Conservation (phyloP, 2,113 vertebrate species). For the Pollimyrus isidori region DNA sequence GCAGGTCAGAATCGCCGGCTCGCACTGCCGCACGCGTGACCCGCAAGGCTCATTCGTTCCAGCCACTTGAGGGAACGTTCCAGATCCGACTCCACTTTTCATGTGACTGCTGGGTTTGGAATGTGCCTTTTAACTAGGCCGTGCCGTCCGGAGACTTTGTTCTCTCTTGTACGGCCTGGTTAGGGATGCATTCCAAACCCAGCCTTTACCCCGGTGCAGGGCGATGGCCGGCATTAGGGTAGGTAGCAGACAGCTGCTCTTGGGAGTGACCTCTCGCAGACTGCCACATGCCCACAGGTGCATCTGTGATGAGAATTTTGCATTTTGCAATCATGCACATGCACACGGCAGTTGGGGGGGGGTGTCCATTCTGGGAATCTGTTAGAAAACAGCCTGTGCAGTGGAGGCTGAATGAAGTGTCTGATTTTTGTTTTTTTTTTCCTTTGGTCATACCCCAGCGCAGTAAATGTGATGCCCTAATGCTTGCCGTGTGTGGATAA, state of each 20-base stretch:
- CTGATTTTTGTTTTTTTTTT: not conserved
- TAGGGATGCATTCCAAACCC: not conserved
- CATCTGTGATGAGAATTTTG: not conserved
- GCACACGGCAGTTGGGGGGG: not conserved
- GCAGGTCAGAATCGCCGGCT: slow-evolving; percentile 65
- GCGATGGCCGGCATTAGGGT: not conserved
- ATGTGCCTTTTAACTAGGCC: not conserved
- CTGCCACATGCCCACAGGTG: not conserved
- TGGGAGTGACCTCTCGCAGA: not conserved
- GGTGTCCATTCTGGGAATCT: not conserved
- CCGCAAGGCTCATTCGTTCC: not conserved
- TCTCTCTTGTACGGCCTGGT: not conserved
- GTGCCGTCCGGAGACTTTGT: not conserved
- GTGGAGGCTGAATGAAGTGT: not conserved
- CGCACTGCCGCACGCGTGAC: slow-evolving; percentile 21
- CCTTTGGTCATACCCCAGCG: not conserved
- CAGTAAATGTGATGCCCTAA: not conserved
- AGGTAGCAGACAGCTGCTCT: not conserved
- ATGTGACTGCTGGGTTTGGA: not conserved
- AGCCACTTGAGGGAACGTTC: not conserved
- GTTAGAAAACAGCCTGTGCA: not conserved
- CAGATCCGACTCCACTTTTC: not conserved
- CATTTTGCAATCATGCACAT: not conserved
- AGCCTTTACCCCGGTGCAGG: not conserved
- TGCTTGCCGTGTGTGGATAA: not conserved